Evolutionary conservation across 2,888 invertebrate genomes (phyloP).

Genomic region (Polia nebulosa): DNA sequence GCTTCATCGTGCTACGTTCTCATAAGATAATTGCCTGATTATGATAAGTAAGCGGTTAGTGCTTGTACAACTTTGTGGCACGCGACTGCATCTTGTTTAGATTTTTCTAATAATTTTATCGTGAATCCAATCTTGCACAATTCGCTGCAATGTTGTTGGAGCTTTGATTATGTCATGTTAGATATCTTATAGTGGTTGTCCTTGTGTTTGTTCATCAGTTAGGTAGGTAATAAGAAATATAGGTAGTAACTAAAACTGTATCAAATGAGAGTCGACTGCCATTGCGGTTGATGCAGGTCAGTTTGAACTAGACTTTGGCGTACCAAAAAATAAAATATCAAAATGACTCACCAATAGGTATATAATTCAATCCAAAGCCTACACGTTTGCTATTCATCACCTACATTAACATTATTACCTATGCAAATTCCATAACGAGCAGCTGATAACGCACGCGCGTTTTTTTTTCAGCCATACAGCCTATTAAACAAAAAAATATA

Average conservation of each 20-base stretch:
- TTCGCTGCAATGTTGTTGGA: not conserved
- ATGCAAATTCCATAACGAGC: constrained; percentile 64
- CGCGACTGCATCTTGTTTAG: constrained; percentile 50
- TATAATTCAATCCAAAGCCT: constrained; percentile 21
- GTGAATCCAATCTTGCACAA: not conserved
- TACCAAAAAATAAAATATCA: constrained; percentile 3
- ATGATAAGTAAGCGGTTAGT: constrained; percentile 64
- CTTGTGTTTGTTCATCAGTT: too few species aligned
- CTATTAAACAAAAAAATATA: constrained; percentile 71
- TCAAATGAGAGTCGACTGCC: too few species aligned
- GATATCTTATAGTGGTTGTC: too few species aligned
- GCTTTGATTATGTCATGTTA: constrained; percentile 10
- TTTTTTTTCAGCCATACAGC: constrained; percentile 66
- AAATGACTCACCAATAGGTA: constrained; percentile 5
- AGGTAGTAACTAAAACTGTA: too few species aligned
- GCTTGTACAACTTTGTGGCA: constrained; percentile 53
- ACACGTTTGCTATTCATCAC: constrained; percentile 35
- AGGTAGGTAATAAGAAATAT: too few species aligned
- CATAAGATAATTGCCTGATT: constrained; percentile 78
- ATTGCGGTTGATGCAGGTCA: too few species aligned
- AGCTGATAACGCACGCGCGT: constrained; percentile 66
- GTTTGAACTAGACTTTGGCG: not conserved
- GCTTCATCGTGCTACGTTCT: constrained; percentile 73
- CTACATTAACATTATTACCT: constrained; percentile 46
- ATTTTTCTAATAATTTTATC: constrained; percentile 51